Evolutionary conservation across 2,113 vertebrate species (phyloP).

Genomic region (Pollachius pollachius): DNA sequence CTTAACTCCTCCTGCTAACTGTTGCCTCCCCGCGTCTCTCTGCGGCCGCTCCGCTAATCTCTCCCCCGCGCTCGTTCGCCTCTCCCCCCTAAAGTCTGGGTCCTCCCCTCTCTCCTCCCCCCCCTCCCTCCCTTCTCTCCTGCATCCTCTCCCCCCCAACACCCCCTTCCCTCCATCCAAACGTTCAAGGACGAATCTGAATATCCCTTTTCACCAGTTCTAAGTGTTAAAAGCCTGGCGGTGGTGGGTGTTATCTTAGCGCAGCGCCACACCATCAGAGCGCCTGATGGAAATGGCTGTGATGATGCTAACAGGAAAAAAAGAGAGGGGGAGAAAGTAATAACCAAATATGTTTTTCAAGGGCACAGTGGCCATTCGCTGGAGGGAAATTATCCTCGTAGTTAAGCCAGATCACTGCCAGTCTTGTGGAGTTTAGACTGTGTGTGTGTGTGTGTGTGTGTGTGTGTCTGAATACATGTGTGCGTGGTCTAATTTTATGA

Average conservation of each 20-base stretch:
- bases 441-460: conserved; percentile 28
- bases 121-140: conserved; percentile 20
- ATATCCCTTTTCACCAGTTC: conserved; percentile 79
- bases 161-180: conserved; percentile 64
- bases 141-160: conserved; percentile 43
- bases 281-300: conserved; percentile 74
- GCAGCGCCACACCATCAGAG: conserved; percentile 66
- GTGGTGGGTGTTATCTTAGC: conserved; percentile 73
- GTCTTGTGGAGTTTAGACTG: conserved; percentile 59
- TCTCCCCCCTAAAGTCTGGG: conserved; percentile 35
- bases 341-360: conserved; percentile 82
- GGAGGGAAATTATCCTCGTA: conserved; percentile 74
- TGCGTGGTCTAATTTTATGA: not conserved
- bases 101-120: conserved; percentile 50
- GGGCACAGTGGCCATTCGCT: conserved; percentile 77
- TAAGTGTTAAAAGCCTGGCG: conserved; percentile 82
- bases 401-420: conserved; percentile 72
- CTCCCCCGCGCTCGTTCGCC: conserved; percentile 42
- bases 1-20: not conserved
- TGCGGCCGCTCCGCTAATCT: conserved; percentile 49
- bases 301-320: conserved; percentile 77
- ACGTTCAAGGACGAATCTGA: conserved; percentile 81
- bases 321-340: conserved; percentile 63
- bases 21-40: conserved; percentile 14
- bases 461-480: too few species aligned